phyloP scores from a whole-genome alignment of 2,888 invertebrate genomes.

The Watsonalla cultraria region DNA sequence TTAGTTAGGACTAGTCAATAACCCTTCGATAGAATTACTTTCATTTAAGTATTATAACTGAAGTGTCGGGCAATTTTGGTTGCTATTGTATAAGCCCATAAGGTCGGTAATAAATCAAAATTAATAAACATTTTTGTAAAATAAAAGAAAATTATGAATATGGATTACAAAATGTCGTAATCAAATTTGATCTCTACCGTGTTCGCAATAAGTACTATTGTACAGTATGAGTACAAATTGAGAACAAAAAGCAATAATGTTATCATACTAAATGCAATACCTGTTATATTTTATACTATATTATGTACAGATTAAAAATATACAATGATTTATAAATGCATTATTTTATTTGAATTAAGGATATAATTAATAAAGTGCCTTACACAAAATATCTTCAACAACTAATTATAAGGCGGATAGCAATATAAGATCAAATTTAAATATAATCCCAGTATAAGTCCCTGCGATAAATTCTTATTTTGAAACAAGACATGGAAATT shows the following conservation, averaged over 20 bases:
- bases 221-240: background rate
- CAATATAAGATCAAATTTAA: no score
- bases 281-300: conserved; percentile 10
- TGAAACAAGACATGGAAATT: no score
- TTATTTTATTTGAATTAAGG: conserved; percentile 34
- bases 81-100: background rate
- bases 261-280: background rate
- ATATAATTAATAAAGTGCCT: conserved; percentile 19
- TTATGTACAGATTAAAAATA: conserved; percentile 44
- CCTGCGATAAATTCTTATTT: no score
- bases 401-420: no score
- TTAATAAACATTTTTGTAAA: background rate
- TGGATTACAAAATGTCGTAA: no score
- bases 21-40: conserved; percentile 9
- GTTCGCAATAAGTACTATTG: no score
- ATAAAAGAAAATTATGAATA: no score
- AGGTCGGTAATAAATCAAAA: background rate
- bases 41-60: background rate
- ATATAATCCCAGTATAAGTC: no score
- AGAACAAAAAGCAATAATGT: background rate
- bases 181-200: background rate
- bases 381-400: background rate
- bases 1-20: conserved; percentile 63
- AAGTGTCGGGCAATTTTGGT: no score
- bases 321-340: conserved; percentile 45